phyloP scores from a whole-genome alignment of 2,113 vertebrate species.

The Pelecanoides urinatrix region DNA sequence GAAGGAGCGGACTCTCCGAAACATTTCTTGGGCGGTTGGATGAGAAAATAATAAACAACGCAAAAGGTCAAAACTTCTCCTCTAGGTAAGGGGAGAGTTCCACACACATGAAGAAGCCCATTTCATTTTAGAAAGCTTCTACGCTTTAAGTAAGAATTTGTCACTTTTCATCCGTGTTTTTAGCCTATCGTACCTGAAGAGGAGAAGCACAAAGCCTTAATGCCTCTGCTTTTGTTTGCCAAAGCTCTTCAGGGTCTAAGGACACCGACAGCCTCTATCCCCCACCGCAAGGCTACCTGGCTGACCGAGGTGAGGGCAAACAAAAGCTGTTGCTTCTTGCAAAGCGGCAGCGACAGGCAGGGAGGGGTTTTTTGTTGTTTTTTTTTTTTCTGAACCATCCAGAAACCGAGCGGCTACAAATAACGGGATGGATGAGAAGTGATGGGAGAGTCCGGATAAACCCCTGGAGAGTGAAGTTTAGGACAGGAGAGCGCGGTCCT shows the following conservation, averaged over 20 bases:
- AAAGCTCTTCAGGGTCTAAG: not conserved
- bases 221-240: not conserved
- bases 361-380: not conserved
- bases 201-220: not conserved
- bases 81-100: not conserved
- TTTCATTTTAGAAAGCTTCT: too few species aligned
- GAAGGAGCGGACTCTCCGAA: not conserved
- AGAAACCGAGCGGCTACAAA: too few species aligned
- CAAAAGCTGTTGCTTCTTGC: not conserved
- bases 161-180: fast-evolving
- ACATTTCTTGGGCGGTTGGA: fast-evolving
- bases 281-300: not conserved
- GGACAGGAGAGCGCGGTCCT: too few species aligned
- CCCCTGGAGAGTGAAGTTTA: not conserved
- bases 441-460: not conserved
- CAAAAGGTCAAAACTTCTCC: not conserved
- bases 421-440: not conserved
- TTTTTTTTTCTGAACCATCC: not conserved
- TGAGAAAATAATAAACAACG: fast-evolving
- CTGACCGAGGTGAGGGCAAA: fast-evolving
- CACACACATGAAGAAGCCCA: fast-evolving
- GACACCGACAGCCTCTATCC: not conserved
- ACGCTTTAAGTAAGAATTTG: fast-evolving
- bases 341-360: not conserved
- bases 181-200: fast-evolving